Percentiles rank a stretch among this genome's conserved stretches.
Conservation (phyloP, 2,797 vertebrate species). For the Pipistrellus nathusii region DNA sequence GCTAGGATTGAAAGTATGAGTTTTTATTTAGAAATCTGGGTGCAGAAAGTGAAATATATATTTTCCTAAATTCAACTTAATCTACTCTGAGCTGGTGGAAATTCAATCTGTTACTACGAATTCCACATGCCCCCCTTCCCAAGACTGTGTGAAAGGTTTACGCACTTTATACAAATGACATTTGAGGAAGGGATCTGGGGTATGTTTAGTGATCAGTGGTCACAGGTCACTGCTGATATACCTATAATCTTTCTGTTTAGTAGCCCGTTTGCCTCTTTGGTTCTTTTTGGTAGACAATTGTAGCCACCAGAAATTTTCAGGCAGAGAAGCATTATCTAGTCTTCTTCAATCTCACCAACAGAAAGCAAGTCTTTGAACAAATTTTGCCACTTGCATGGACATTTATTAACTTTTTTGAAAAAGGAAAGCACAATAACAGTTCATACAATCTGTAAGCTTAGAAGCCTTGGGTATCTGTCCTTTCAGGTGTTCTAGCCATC, state of each 20-base stretch:
- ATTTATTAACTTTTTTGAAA: slow-evolving; percentile 4
- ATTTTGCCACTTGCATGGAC: background rate
- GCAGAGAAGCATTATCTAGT: background rate
- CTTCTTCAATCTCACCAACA: slow-evolving; percentile 35
- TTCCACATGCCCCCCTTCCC: background rate
- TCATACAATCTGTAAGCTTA: background rate
- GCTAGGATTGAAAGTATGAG: too few relatives aligned
- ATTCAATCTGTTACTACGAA: slow-evolving; percentile 34
- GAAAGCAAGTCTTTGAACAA: slow-evolving; percentile 37
- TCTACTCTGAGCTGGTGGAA: slow-evolving; percentile 34
- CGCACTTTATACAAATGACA: background rate
- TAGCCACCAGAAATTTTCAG: slow-evolving; percentile 9
- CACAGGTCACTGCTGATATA: background rate
- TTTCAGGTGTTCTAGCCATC: background rate
- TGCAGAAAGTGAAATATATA: slow-evolving; percentile 39
- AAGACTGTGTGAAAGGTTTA: slow-evolving; percentile 11
- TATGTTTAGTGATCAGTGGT: background rate
- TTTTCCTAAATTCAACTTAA: slow-evolving; percentile 51
- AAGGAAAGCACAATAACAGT: background rate
- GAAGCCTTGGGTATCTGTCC: background rate
- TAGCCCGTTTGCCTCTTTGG: background rate
- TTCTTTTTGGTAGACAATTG: slow-evolving; percentile 35
- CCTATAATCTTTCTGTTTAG: background rate
- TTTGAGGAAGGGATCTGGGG: background rate
- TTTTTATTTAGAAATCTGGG: background rate